Conservation (phyloP, 2,113 vertebrate species). For the Microtus oregoni region DNA sequence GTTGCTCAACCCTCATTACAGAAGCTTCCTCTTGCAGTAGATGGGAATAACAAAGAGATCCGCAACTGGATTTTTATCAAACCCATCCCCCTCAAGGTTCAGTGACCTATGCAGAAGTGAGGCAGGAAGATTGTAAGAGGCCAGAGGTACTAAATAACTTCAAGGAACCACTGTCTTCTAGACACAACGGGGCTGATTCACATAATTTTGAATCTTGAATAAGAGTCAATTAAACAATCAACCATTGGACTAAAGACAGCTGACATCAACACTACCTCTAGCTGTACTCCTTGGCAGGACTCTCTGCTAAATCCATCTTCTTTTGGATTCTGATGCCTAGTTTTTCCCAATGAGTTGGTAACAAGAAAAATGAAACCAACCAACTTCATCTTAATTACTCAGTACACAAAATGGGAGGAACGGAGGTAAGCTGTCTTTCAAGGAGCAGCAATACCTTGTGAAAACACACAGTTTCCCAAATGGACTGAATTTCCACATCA, state of each 20-base stretch:
- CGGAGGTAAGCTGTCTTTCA: neutral
- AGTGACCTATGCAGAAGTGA: neutral
- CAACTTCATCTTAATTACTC: conserved; percentile 36
- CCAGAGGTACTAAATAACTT: neutral
- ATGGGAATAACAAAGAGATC: neutral
- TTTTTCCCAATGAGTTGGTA: neutral
- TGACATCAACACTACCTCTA: neutral
- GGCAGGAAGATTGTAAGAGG: neutral
- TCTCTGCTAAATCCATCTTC: neutral
- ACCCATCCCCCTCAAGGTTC: neutral
- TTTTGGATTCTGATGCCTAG: neutral
- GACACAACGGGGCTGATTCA: neutral
- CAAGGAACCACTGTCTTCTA: neutral
- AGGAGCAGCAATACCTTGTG: neutral
- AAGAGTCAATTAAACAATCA: neutral
- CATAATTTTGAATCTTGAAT: neutral
- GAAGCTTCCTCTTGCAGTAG: neutral
- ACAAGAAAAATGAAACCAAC: conserved; percentile 5
- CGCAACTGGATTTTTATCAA: neutral
- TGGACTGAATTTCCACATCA: neutral
- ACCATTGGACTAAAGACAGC: neutral
- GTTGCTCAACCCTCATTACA: neutral
- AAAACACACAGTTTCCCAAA: neutral
- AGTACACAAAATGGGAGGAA: neutral
- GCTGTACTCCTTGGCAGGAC: neutral